A percentile compares a stretch with the other conserved stretches of the same genome.
phyloP scores from a whole-genome alignment of 2,113 vertebrate genomes.

The Dermatemys mawii region DNA sequence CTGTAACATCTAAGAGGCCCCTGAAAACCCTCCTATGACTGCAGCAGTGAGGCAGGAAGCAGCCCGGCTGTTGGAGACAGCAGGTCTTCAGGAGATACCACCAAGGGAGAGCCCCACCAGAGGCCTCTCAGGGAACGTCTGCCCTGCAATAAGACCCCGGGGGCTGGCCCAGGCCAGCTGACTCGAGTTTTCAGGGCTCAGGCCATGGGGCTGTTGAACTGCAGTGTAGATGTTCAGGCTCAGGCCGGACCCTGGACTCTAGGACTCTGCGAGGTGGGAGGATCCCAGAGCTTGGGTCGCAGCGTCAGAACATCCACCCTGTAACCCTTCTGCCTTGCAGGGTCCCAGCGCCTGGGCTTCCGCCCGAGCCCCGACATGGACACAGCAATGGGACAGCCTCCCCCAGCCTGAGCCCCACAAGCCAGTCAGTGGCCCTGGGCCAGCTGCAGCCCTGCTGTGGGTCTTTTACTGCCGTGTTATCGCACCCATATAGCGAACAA shows the following conservation, averaged over 20 bases:
- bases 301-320: no score
- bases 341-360: no score
- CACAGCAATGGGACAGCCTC: no score
- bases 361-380: no score
- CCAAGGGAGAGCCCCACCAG: background rate
- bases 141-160: background rate
- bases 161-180: no score
- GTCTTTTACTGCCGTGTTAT: no score
- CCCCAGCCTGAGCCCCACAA: background rate
- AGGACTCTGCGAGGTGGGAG: background rate
- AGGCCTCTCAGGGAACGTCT: background rate
- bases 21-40: slow-evolving; percentile 25
- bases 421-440: background rate
- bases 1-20: background rate
- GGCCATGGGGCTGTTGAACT: background rate
- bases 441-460: no score
- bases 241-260: background rate
- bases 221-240: no score
- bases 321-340: no score
- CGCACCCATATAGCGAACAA: no score
- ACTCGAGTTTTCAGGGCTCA: background rate
- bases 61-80: background rate
- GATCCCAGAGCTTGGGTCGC: background rate
- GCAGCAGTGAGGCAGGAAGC: background rate
- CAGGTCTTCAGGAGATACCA: background rate